Conservation (phyloP, 2,888 invertebrate genomes). For the Euspilapteryx auroguttella region DNA sequence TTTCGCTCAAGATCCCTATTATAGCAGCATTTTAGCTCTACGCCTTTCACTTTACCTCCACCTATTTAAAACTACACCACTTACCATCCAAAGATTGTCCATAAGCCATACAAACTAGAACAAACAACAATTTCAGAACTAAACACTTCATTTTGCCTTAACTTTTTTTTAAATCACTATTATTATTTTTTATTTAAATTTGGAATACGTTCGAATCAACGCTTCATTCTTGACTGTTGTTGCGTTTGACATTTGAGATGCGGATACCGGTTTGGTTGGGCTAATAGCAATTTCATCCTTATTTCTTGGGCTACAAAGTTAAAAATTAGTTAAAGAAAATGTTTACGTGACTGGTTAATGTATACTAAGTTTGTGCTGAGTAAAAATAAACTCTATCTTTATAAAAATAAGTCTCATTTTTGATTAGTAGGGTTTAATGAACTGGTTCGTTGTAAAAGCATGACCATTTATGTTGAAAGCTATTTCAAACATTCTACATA, state of each 20-base stretch:
- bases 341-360: too few relatives aligned
- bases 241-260: constrained; percentile 20
- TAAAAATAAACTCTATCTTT: constrained; percentile 4
- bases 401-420: constrained; percentile 1
- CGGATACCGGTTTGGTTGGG: constrained; percentile 11
- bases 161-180: constrained; percentile 1
- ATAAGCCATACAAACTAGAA: too few relatives aligned
- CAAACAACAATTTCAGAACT: constrained; percentile 19
- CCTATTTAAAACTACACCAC: too few relatives aligned
- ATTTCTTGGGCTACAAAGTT: too few relatives aligned
- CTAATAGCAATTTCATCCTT: too few relatives aligned
- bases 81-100: too few relatives aligned
- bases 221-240: constrained; percentile 6
- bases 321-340: too few relatives aligned
- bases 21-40: too few relatives aligned
- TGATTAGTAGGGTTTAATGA: not conserved
- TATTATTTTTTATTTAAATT: constrained; percentile 4
- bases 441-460: constrained; percentile 7
- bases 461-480: constrained; percentile 11
- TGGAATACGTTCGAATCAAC: constrained; percentile 4
- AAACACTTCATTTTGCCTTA: not conserved
- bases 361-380: too few relatives aligned
- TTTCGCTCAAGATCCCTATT: too few relatives aligned
- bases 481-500: too few relatives aligned
- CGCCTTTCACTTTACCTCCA: too few relatives aligned